These are phyloP conservation scores for Rhinoderma darwinii DNA, from an alignment of 2,113 vertebrate species.

Conservation along the genomic window DNA sequence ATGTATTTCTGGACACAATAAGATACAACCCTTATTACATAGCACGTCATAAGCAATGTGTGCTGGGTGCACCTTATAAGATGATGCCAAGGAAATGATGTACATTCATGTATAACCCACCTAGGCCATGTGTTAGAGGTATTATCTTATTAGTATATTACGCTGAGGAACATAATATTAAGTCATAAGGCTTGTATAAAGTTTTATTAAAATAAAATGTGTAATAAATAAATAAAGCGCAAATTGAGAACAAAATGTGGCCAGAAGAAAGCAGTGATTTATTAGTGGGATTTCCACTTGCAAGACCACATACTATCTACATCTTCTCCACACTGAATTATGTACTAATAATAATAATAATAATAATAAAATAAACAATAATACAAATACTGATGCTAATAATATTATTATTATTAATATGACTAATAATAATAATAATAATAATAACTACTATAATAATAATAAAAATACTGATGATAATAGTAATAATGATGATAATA, in stretches of 20 bases:
- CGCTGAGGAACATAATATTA: too few relatives aligned
- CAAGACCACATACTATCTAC: too few relatives aligned
- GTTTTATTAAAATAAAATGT: not conserved
- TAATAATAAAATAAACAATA: too few relatives aligned
- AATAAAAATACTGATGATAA: too few relatives aligned
- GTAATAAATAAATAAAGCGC: not conserved
- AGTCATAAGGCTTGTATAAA: not conserved
- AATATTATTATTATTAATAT: too few relatives aligned
- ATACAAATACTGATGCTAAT: too few relatives aligned
- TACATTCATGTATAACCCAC: too few relatives aligned
- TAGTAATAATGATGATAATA: too few relatives aligned
- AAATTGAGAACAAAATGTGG: not conserved
- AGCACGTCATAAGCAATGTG: not conserved
- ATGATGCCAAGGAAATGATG: not conserved
- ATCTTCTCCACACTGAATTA: not conserved
- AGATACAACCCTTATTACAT: not conserved
- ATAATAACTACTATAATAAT: too few relatives aligned
- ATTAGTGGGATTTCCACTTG: not conserved
- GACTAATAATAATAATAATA: too few relatives aligned
- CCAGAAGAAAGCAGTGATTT: slow-evolving; percentile 12
- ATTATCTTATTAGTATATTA: too few relatives aligned
- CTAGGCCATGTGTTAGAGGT: too few relatives aligned
- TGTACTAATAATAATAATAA: not conserved
- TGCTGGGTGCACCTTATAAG: not conserved
- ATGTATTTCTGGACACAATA: slow-evolving; percentile 48